A percentile compares a stretch with the other conserved stretches of the same genome.
Evolutionary conservation across 2,113 vertebrate genomes (phyloP).

Genomic region (Rhombomys opimus): DNA sequence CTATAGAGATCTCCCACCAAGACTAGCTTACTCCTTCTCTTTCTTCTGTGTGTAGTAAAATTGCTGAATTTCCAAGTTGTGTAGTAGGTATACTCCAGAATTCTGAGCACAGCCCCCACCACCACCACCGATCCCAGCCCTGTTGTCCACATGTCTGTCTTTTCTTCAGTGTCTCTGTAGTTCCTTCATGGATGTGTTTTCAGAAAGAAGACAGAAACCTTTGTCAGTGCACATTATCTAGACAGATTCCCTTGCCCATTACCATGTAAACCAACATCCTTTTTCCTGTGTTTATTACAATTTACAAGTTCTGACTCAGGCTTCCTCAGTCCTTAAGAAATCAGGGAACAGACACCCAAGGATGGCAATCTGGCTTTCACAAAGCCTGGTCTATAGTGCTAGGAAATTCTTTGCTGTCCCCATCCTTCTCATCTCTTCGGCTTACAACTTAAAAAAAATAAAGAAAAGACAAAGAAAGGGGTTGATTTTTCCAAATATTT

Average conservation of each 20-base stretch:
- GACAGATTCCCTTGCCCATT: slow-evolving; percentile 6
- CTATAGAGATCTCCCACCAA: not conserved
- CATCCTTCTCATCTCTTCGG: not conserved
- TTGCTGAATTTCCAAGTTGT: not conserved
- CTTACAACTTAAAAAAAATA: not conserved
- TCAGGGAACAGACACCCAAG: not conserved
- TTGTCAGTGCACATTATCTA: not conserved
- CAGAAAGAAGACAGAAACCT: not conserved
- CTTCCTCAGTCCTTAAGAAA: not conserved
- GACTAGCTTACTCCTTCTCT: not conserved
- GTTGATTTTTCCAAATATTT: not conserved
- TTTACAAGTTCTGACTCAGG: not conserved
- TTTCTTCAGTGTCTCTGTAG: not conserved
- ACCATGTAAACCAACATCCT: not conserved
- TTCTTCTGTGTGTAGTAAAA: no score
- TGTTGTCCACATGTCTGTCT: not conserved
- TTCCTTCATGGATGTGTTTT: not conserved
- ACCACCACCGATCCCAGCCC: not conserved
- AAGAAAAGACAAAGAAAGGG: not conserved
- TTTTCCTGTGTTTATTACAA: slow-evolving; percentile 8
- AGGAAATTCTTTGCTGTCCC: not conserved
- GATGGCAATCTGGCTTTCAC: not conserved
- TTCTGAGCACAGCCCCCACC: not conserved
- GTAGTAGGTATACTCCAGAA: no score
- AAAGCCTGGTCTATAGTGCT: not conserved